Conservation (phyloP, 2,888 invertebrate genomes). For the Watsonalla cultraria region DNA sequence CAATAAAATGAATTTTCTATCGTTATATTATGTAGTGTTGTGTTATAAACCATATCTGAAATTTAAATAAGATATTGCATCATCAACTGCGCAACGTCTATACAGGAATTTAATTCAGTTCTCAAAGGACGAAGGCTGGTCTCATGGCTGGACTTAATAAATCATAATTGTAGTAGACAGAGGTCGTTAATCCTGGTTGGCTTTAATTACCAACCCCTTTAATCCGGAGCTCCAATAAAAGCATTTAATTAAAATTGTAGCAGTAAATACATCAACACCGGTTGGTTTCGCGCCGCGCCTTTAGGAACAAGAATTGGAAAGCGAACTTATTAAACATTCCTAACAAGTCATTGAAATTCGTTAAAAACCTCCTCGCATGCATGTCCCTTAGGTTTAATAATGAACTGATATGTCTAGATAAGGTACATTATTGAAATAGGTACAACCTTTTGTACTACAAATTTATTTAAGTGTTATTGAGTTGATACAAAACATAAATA, state of each 20-base stretch:
- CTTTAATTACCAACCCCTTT: slow-evolving; percentile 62
- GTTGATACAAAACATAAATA: no score
- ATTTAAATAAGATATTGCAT: no score
- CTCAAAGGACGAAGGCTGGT: slow-evolving; percentile 11
- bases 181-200: slow-evolving; percentile 63
- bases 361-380: neutral
- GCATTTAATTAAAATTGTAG: slow-evolving; percentile 64
- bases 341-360: slow-evolving; percentile 6
- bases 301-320: slow-evolving; percentile 23
- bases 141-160: slow-evolving; percentile 48
- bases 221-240: slow-evolving; percentile 58
- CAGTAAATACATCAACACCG: slow-evolving; percentile 39
- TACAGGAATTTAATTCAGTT: neutral
- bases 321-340: slow-evolving; percentile 28
- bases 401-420: no score
- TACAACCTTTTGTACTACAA: no score
- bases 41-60: no score
- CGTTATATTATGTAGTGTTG: no score
- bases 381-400: neutral
- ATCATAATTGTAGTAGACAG: slow-evolving; percentile 63
- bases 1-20: no score
- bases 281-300: slow-evolving; percentile 16
- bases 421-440: no score
- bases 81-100: no score
- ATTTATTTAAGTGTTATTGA: no score